Percentiles rank a stretch among this genome's conserved stretches.
Conservation (phyloP, 2,113 vertebrate species). For the Heterotilapia buettikoferi region DNA sequence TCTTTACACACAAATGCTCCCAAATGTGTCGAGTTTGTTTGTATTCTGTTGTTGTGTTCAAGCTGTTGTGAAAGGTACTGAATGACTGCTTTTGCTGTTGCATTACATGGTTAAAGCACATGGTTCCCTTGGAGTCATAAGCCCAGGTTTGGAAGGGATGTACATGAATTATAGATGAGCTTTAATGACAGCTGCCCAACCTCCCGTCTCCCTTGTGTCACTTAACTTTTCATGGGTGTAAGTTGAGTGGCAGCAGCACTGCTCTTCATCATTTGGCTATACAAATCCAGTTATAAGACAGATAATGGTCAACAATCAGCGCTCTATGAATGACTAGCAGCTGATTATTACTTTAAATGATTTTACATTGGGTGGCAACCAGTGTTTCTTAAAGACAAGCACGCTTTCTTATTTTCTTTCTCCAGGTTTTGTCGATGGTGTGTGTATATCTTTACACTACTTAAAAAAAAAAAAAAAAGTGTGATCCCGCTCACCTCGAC, state of each 20-base stretch:
- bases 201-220: slow-evolving; percentile 15
- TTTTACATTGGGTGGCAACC: neutral
- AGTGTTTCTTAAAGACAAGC: neutral
- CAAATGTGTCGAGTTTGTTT: neutral
- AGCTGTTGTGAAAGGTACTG: neutral
- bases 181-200: slow-evolving; percentile 41
- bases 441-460: no score
- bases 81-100: neutral
- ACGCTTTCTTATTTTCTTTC: neutral
- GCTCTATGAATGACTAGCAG: neutral
- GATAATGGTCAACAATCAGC: neutral
- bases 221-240: slow-evolving; percentile 30
- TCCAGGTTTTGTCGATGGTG: neutral
- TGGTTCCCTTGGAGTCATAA: neutral
- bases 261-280: neutral
- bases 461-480: neutral
- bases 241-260: neutral
- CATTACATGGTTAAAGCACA: neutral
- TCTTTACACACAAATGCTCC: neutral
- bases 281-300: neutral
- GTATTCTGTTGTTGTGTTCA: neutral
- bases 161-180: slow-evolving; percentile 39
- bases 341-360: neutral
- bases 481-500: neutral
- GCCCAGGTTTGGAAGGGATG: slow-evolving; percentile 21